These are phyloP conservation scores for Murina feae DNA, from an alignment of 2,113 vertebrate species.

Conservation along the genomic window DNA sequence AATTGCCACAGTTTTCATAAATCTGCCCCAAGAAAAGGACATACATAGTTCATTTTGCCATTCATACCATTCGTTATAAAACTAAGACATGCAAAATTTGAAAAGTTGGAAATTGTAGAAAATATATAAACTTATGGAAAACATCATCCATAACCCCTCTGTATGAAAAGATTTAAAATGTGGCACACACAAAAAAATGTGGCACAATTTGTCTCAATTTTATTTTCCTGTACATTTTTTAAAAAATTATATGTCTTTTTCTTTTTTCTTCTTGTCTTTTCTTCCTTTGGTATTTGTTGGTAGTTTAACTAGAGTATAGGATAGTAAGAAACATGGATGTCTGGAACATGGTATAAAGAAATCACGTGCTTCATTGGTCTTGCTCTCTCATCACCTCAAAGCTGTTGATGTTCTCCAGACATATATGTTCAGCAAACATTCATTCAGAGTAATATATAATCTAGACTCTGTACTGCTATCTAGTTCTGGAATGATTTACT, in stretches of 20 bases:
- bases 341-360: not conserved
- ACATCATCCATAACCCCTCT: not conserved
- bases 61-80: not conserved
- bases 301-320: not conserved
- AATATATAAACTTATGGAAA: constrained; percentile 13
- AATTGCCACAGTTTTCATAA: not conserved
- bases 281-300: not conserved
- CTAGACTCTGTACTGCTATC: not conserved
- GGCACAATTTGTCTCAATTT: not conserved
- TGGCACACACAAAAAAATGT: not conserved
- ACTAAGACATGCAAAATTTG: not conserved
- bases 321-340: not conserved
- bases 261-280: not conserved
- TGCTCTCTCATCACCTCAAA: not conserved
- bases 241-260: not conserved
- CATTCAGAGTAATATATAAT: not conserved
- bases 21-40: not conserved
- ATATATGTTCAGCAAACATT: not conserved
- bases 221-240: not conserved
- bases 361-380: not conserved
- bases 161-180: not conserved
- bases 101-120: not conserved
- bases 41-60: not conserved
- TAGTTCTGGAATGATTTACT: not conserved
- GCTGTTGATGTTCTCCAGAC: not conserved